phyloP scores from a whole-genome alignment of 2,113 vertebrate species.

The Melozone crissalis region DNA sequence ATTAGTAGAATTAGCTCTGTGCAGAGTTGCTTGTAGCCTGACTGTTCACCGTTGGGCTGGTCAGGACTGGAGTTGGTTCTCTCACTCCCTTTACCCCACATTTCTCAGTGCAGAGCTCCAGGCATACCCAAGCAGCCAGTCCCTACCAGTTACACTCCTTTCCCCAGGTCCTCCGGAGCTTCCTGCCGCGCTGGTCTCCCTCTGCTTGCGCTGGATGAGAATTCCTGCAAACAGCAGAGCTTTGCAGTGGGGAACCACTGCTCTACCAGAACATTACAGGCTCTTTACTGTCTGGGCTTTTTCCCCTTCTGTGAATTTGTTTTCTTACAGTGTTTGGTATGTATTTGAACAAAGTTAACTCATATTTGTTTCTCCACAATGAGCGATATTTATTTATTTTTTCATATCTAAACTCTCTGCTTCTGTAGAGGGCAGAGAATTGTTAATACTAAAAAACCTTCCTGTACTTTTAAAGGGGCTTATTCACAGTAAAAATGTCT shows the following conservation, averaged over 20 bases:
- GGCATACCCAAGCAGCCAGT: neutral
- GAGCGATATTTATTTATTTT: neutral
- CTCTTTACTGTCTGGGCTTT: neutral
- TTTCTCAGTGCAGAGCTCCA: neutral
- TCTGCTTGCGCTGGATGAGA: neutral
- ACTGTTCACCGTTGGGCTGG: neutral
- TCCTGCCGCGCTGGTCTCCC: neutral
- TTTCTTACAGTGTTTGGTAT: neutral
- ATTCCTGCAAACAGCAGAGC: neutral
- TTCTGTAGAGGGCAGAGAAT: neutral
- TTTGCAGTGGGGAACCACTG: neutral
- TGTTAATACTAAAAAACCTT: neutral
- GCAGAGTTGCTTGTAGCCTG: neutral
- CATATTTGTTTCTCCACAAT: neutral
- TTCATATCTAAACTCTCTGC: neutral
- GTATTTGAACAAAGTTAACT: neutral
- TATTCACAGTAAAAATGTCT: neutral
- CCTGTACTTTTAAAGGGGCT: neutral
- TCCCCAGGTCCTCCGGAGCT: neutral
- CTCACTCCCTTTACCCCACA: neutral
- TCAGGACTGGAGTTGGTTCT: neutral
- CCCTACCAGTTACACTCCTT: accelerated
- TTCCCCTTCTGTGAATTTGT: neutral
- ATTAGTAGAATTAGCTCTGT: neutral
- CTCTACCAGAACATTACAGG: neutral